phyloP scores from a whole-genome alignment of 2,888 invertebrate species.

The Phaedon cochleariae region DNA sequence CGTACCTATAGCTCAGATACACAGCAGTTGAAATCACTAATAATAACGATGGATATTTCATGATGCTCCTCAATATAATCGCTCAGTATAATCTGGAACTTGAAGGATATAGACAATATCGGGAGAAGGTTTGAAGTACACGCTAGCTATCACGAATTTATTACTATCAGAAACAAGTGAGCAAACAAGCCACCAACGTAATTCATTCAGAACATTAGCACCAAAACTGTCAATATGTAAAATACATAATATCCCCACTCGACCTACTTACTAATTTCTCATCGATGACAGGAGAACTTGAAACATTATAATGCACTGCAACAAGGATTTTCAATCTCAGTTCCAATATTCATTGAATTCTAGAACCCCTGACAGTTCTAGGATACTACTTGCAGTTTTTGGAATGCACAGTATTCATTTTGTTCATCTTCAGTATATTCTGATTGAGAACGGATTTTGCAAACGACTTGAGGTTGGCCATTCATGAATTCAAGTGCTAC shows the following conservation, averaged over 20 bases:
- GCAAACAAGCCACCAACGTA: background rate
- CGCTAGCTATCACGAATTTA: too few relatives aligned
- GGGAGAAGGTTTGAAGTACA: too few relatives aligned
- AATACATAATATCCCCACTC: too few relatives aligned
- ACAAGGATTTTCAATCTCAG: background rate
- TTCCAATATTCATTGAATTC: background rate
- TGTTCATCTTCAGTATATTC: background rate
- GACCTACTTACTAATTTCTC: too few relatives aligned
- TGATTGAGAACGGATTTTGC: background rate
- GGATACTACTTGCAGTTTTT: background rate
- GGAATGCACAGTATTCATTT: background rate
- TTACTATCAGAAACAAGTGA: background rate
- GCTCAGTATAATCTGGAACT: too few relatives aligned
- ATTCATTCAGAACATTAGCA: too few relatives aligned
- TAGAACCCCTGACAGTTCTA: background rate
- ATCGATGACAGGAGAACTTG: background rate
- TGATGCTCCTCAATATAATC: too few relatives aligned
- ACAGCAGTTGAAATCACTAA: too few relatives aligned
- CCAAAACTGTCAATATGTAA: too few relatives aligned
- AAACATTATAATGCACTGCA: background rate
- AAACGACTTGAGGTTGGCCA: background rate
- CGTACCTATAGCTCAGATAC: constrained; percentile 54
- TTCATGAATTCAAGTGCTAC: background rate
- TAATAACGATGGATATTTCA: too few relatives aligned
- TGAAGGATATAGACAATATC: too few relatives aligned